These are phyloP conservation scores for Stratiolaelaps scimitus DNA, from an alignment of 1,140 invertebrate genomes.

Conservation along the genomic window DNA sequence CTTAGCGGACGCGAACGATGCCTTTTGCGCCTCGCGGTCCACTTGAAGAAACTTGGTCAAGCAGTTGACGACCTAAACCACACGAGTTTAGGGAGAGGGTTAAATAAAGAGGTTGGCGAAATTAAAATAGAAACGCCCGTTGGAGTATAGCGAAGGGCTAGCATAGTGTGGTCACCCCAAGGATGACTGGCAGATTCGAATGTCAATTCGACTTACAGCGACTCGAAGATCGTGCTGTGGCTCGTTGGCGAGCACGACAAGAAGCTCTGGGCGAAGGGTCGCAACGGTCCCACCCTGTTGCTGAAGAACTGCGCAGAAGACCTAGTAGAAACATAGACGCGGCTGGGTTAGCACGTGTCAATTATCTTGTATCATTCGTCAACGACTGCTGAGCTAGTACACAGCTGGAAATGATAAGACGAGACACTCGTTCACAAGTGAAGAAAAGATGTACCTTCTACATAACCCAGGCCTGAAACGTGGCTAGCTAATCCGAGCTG, in stretches of 20 bases:
- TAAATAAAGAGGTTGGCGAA: no score
- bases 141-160: no score
- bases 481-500: no score
- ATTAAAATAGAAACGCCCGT: no score
- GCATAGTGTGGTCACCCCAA: no score
- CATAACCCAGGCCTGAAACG: no score
- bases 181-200: not conserved
- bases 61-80: not conserved
- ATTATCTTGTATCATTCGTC: no score
- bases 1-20: not conserved
- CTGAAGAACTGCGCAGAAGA: conserved; percentile 10
- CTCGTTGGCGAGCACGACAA: conserved; percentile 12
- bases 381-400: no score
- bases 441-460: no score
- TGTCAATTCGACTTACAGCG: not conserved
- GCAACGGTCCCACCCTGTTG: conserved; percentile 10
- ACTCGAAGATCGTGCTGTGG: not conserved
- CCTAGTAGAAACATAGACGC: not conserved
- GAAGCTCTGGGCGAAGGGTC: not conserved
- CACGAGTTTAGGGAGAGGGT: not conserved
- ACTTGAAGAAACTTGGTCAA: not conserved
- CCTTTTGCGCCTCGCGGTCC: not conserved
- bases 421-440: no score
- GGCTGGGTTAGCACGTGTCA: no score
- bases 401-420: no score